Conservation (phyloP, 92 coral and sea anemone genomes). For the Epizoanthus fatuus region DNA sequence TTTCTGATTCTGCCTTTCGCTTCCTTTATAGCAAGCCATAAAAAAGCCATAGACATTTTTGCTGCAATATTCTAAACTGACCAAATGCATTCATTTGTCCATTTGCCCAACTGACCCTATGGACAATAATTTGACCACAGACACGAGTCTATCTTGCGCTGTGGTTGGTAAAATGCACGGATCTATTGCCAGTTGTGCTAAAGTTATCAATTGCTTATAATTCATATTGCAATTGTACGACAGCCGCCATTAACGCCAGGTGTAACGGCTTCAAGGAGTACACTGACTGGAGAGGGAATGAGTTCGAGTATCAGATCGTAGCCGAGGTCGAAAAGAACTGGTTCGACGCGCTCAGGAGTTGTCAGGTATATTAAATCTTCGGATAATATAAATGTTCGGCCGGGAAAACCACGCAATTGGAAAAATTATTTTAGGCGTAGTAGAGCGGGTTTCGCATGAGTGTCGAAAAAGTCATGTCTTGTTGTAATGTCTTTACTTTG, state of each 20-base stretch:
- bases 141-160: too few relatives aligned
- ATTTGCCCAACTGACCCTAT: too few relatives aligned
- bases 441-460: too few relatives aligned
- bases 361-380: constrained; percentile 52
- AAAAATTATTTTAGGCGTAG: background rate
- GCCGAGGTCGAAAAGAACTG: constrained; percentile 66
- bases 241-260: constrained; percentile 60
- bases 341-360: constrained; percentile 77
- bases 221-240: background rate
- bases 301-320: constrained; percentile 66
- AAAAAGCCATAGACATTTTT: too few relatives aligned
- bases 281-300: constrained; percentile 44
- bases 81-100: too few relatives aligned
- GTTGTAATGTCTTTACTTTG: too few relatives aligned
- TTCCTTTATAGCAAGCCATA: too few relatives aligned
- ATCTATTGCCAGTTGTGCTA: background rate
- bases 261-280: constrained; percentile 65
- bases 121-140: too few relatives aligned
- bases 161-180: background rate
- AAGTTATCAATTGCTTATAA: background rate
- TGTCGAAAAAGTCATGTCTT: too few relatives aligned
- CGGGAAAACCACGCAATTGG: background rate
- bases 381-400: background rate
- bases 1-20: too few relatives aligned
- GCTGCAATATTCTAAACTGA: too few relatives aligned